Percentiles rank a stretch among this genome's conserved stretches.
These are phyloP conservation scores for Crocodylus rhombifer DNA, from an alignment of 2,797 vertebrate genomes.

Conservation along the genomic window DNA sequence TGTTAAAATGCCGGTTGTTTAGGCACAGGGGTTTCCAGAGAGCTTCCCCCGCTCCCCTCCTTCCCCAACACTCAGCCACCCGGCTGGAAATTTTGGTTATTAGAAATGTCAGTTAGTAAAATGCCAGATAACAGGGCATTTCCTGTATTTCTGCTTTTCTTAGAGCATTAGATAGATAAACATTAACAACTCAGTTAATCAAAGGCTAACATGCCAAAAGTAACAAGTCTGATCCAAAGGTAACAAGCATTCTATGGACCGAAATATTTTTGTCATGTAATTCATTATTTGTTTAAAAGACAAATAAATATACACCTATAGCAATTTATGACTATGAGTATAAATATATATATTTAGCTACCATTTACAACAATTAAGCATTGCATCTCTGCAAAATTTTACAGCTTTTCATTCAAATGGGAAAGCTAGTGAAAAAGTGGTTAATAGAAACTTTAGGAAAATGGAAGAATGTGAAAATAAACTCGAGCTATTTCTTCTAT, in stretches of 20 bases:
- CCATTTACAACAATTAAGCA: neutral
- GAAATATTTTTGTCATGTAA: neutral
- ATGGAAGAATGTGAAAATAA: conserved; percentile 52
- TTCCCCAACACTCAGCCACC: too few species aligned
- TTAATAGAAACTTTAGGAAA: conserved; percentile 51
- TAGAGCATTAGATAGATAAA: neutral
- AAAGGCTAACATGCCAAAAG: neutral
- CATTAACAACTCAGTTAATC: neutral
- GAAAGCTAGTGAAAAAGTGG: conserved; percentile 30
- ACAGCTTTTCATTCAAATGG: neutral
- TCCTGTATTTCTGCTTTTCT: neutral
- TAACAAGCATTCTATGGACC: neutral
- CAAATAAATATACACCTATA: neutral
- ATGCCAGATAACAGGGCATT: too few species aligned
- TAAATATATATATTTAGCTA: neutral
- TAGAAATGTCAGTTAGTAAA: too few species aligned
- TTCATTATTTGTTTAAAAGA: neutral
- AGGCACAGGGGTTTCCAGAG: too few species aligned
- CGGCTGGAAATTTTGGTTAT: too few species aligned
- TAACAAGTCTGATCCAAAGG: neutral
- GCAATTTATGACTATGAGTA: neutral
- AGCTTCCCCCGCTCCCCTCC: too few species aligned
- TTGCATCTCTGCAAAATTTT: too few species aligned
- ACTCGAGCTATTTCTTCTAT: conserved; percentile 12
- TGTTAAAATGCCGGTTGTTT: too few species aligned